Base-by-base conservation (phyloP, 2,113 vertebrate species). In the Onychostoma macrolepis region DNA sequence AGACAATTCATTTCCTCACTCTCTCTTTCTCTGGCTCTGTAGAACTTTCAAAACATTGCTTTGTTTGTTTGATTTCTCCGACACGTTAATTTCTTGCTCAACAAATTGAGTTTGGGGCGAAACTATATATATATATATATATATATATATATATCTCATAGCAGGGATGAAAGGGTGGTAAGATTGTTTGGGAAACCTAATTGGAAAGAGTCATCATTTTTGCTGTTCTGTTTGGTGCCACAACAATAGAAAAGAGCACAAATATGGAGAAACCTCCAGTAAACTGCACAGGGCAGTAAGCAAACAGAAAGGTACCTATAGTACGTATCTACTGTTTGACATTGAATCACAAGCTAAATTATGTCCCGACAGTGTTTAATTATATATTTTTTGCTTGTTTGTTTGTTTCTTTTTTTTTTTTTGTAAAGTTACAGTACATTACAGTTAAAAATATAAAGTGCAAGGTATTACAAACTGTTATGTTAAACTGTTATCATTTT, bases 1-100 rank as follows among this genome's bases (percentile, higher is more conserved):
- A 72, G 19, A 72, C 69, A 15, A 75, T 43, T 75, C 41, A 75
- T 43, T 75, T 75, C 38, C 72, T 76, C 72, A 26, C 41, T 75
- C 72, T 76, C 72, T 75, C 69, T 72, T 38, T 41, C 21, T 72
- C 69, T 38, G 11, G n/a, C 41, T 75, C 24, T 75, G 41, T 43
- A 41, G 12, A 12, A 26, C 74, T 17, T 28, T 76, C 41, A 45
- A 45, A 75, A 75, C 72, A 76, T 76, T 76, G 41, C 72, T 76
- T 76, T 76, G 72, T 75, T 75, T 75, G 72, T 48, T 45, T 48
- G 24, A 48, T 43, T 28, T n/a, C 41, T 45, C 19, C 9, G 4
- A 41, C 69, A 24, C 10, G 9, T 41, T 41, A 12, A 12, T 21
- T 72, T 41, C 12, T 75, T 41, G 24, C 38, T 76, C n/a, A 76